phyloP scores from a whole-genome alignment of 2,797 vertebrate species.

The Xenops minutus region DNA sequence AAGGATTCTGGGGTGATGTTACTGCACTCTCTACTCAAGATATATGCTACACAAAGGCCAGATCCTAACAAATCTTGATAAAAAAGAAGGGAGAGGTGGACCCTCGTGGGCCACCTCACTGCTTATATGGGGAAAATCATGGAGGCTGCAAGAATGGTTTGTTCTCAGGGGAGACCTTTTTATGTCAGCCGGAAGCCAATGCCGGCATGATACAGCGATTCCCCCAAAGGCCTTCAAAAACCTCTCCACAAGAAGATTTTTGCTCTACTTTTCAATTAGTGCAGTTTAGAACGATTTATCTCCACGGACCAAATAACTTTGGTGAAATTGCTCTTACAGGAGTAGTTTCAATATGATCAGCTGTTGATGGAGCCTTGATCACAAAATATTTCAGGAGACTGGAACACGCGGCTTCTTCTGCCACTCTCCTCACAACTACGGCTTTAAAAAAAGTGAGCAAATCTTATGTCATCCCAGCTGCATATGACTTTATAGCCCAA shows the following conservation, averaged over 20 bases:
- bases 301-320: neutral
- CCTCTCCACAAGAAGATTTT: neutral
- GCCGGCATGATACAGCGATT: no score
- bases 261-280: neutral
- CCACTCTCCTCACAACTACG: neutral
- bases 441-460: neutral
- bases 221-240: no score
- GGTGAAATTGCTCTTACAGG: neutral
- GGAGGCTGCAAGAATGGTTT: neutral
- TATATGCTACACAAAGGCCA: neutral
- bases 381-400: neutral
- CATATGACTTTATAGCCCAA: neutral
- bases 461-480: neutral
- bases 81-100: neutral
- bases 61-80: neutral
- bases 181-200: no score
- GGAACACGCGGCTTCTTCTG: neutral
- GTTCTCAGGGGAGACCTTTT: neutral
- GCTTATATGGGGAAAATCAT: neutral
- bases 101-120: neutral
- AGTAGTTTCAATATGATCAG: accelerated
- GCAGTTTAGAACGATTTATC: neutral
- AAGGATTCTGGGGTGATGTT: neutral
- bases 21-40: neutral
- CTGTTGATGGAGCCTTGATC: neutral